These are phyloP conservation scores for Pelagia noctiluca DNA, from an alignment of 30 jellyfish, hydroid and myxozoan species.

Conservation along the genomic window DNA sequence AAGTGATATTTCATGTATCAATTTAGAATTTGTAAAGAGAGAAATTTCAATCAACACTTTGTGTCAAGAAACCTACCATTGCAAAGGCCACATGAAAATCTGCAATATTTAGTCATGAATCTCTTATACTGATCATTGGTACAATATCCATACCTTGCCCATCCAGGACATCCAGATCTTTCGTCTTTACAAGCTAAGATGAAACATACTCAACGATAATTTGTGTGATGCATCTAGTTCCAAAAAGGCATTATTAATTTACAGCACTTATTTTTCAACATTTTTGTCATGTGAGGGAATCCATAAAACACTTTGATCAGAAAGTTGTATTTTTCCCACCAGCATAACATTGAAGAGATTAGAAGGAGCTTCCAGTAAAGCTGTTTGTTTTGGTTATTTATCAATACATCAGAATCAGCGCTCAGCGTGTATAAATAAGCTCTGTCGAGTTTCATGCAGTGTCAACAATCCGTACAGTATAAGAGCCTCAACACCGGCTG, in stretches of 20 bases:
- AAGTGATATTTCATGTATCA: background rate
- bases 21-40: too few relatives aligned
- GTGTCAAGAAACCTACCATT: background rate
- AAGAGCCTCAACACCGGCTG: too few relatives aligned
- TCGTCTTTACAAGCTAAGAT: background rate
- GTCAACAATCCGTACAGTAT: too few relatives aligned
- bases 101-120: constrained; percentile 29
- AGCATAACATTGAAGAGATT: background rate
- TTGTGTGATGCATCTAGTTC: background rate
- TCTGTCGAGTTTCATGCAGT: too few relatives aligned
- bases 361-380: background rate
- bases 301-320: background rate
- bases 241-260: background rate
- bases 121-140: background rate
- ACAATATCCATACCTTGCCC: background rate
- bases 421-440: too few relatives aligned
- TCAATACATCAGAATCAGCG: too few relatives aligned
- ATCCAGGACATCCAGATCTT: background rate
- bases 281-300: too few relatives aligned
- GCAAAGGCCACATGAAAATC: constrained; percentile 27
- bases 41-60: too few relatives aligned
- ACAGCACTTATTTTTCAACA: background rate
- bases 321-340: background rate
- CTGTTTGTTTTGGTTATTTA: too few relatives aligned
- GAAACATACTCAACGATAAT: background rate